A percentile compares a stretch with the other conserved stretches of the same genome.
phyloP scores from a whole-genome alignment of 2,113 vertebrate genomes.

The Malurus elegans region DNA sequence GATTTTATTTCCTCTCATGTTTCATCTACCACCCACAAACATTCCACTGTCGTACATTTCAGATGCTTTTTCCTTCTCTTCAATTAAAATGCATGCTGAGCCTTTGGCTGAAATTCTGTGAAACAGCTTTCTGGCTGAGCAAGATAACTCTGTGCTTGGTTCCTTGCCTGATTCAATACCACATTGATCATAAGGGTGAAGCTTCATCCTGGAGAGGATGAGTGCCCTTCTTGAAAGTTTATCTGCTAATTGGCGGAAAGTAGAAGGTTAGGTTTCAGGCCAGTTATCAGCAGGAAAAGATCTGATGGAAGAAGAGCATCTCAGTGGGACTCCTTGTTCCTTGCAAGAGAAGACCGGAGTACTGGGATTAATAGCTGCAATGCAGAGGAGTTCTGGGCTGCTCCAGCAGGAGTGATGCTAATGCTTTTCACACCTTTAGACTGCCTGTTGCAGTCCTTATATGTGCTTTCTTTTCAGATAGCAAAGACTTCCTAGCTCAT shows the following conservation, averaged over 20 bases:
- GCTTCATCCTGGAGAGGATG: not conserved
- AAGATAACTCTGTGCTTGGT: not conserved
- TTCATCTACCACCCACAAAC: constrained; percentile 21
- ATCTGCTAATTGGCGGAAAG: not conserved
- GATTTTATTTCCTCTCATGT: constrained; percentile 41
- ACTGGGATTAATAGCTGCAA: not conserved
- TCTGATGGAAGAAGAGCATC: not conserved
- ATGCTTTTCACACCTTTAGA: not conserved
- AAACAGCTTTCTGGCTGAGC: constrained; percentile 29
- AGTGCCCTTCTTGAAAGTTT: constrained; percentile 19
- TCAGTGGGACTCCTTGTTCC: not conserved
- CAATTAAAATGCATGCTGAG: constrained; percentile 17
- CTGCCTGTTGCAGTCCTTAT: not conserved
- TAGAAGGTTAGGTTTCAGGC: not conserved
- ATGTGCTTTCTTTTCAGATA: not conserved
- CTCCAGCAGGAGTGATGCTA: not conserved
- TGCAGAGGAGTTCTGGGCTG: not conserved
- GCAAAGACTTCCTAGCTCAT: not conserved
- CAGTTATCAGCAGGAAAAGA: constrained; percentile 3
- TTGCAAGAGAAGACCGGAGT: not conserved
- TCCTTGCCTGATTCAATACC: constrained; percentile 15
- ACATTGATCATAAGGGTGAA: not conserved
- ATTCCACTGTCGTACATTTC: not conserved
- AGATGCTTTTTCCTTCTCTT: not conserved
- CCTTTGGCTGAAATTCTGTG: not conserved